Conservation (phyloP, 2,113 vertebrate genomes). For the Clarias gariepinus region DNA sequence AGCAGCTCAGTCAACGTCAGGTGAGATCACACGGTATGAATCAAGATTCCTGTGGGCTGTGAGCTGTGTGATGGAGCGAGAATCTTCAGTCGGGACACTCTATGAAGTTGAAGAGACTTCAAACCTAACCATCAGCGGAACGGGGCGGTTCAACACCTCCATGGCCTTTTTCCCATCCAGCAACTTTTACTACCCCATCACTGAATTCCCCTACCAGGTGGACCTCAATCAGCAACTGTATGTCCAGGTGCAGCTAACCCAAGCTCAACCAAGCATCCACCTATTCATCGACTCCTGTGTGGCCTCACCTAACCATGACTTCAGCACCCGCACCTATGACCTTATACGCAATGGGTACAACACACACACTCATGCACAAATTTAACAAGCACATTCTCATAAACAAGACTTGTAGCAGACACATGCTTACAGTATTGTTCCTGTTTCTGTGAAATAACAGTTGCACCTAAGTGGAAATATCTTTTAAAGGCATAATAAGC, state of each 20-base stretch:
- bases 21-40: slow-evolving; percentile 34
- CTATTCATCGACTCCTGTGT: slow-evolving; percentile 79
- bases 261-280: slow-evolving; percentile 64
- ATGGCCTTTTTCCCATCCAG: slow-evolving; percentile 78
- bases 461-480: not conserved
- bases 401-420: not conserved
- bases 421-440: not conserved
- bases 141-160: slow-evolving; percentile 75
- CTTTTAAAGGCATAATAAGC: not conserved
- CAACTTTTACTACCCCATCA: slow-evolving; percentile 67
- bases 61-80: slow-evolving; percentile 78
- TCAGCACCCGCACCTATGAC: slow-evolving; percentile 67
- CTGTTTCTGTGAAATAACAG: not conserved
- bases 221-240: slow-evolving; percentile 78
- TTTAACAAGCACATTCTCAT: not conserved
- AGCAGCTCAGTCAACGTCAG: slow-evolving; percentile 13
- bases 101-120: slow-evolving; percentile 62
- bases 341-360: slow-evolving; percentile 79
- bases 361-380: not conserved
- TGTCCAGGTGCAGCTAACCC: slow-evolving; percentile 70
- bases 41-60: not conserved
- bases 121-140: slow-evolving; percentile 60
- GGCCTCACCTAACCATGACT: slow-evolving; percentile 74
- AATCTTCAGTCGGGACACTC: slow-evolving; percentile 74
- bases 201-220: slow-evolving; percentile 70